These are phyloP conservation scores for Setipinna tenuifilis DNA, from an alignment of 2,797 vertebrate species.

Conservation along the genomic window DNA sequence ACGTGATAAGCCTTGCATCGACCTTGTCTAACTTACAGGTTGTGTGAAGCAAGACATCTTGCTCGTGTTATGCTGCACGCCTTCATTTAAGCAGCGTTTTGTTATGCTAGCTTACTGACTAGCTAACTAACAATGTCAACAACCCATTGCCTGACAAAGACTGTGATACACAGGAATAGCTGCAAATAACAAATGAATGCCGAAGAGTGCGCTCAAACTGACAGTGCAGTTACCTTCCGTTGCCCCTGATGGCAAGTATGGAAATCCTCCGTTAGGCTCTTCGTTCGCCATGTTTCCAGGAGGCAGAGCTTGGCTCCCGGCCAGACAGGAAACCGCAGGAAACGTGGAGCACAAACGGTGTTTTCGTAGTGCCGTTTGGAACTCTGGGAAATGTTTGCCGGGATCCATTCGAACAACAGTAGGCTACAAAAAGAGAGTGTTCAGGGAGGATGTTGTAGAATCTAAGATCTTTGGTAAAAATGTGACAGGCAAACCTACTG, in stretches of 20 bases:
- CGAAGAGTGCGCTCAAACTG: neutral
- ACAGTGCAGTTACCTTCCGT: conserved; percentile 69
- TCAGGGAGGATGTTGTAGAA: no score
- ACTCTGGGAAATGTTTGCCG: neutral
- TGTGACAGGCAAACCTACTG: no score
- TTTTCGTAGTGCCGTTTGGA: neutral
- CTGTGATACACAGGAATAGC: neutral
- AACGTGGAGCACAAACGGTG: neutral
- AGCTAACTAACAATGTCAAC: neutral
- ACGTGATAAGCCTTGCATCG: conserved; percentile 15
- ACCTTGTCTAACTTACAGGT: conserved; percentile 26
- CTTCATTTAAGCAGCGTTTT: neutral
- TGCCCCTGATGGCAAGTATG: conserved; percentile 72
- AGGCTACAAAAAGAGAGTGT: no score
- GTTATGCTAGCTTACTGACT: neutral
- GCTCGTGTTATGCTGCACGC: neutral
- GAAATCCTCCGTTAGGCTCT: conserved; percentile 74
- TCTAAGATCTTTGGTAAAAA: no score
- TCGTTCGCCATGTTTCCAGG: conserved; percentile 71
- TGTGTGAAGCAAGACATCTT: conserved; percentile 8
- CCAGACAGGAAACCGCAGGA: neutral
- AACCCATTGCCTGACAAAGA: neutral
- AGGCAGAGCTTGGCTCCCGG: conserved; percentile 26
- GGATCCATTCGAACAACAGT: neutral
- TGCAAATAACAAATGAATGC: neutral